A percentile compares a stretch with the other conserved stretches of the same genome.
phyloP scores from a whole-genome alignment of 2,797 vertebrate species.

The Liasis olivaceus region DNA sequence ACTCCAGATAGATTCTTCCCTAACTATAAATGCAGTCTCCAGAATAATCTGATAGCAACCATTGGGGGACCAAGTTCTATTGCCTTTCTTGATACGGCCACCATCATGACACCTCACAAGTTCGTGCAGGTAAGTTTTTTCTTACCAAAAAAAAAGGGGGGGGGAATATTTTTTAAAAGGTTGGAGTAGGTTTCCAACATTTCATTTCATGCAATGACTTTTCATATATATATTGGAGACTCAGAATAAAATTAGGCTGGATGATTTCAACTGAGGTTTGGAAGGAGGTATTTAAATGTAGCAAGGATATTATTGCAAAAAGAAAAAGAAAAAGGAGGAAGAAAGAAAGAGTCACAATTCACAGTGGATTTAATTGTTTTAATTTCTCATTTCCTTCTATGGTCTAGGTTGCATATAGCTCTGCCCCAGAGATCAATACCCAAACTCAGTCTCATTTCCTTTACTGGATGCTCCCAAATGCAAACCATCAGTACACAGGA shows the following conservation, averaged over 20 bases:
- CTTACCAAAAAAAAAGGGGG: background rate
- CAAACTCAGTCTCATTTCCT: background rate
- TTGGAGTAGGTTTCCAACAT: background rate
- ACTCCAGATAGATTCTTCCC: too few species aligned
- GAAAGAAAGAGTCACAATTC: too few species aligned
- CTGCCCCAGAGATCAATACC: background rate
- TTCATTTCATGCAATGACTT: background rate
- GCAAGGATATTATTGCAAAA: background rate
- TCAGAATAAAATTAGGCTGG: background rate
- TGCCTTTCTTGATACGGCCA: background rate
- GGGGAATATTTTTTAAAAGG: too few species aligned
- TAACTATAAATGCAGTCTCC: too few species aligned
- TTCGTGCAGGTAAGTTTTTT: background rate
- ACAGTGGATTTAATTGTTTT: background rate
- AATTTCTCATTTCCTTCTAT: background rate
- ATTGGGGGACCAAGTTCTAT: background rate
- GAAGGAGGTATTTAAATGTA: background rate
- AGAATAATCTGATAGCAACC: too few species aligned
- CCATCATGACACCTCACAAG: background rate
- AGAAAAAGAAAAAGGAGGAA: too few species aligned
- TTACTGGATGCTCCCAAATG: slow-evolving; percentile 1
- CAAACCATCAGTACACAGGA: background rate
- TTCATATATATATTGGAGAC: background rate
- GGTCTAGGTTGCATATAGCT: background rate
- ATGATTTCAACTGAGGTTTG: background rate